A percentile compares a stretch with the other conserved stretches of the same genome.
Evolutionary conservation across 1,140 invertebrate genomes (phyloP).

Genomic region (Anoplolepis gracilipes): DNA sequence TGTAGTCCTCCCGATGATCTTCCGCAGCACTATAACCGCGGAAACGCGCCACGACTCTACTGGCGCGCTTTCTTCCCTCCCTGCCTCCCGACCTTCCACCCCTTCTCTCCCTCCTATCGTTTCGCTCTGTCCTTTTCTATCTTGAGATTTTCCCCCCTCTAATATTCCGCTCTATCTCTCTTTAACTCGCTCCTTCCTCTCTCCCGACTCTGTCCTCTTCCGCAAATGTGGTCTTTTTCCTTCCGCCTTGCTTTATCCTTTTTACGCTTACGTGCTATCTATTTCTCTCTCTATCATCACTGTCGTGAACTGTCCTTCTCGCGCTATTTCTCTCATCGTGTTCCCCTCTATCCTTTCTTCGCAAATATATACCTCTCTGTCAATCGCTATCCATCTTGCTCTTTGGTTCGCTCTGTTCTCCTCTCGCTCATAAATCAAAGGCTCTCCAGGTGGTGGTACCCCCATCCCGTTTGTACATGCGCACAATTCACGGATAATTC

Average conservation of each 20-base stretch:
- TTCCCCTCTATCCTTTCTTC: not conserved
- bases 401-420: not conserved
- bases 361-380: not conserved
- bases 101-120: not conserved
- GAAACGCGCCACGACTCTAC: constrained; percentile 47
- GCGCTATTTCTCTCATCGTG: not conserved
- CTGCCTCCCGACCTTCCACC: not conserved
- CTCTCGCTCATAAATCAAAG: constrained; percentile 25
- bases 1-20: constrained; percentile 69
- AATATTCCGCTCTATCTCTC: not conserved
- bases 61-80: constrained; percentile 40
- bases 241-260: not conserved
- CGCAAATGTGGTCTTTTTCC: not conserved
- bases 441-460: constrained; percentile 14
- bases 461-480: constrained; percentile 34
- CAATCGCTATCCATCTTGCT: not conserved
- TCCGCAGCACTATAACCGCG: constrained; percentile 64
- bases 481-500: not conserved
- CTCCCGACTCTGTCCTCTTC: no score
- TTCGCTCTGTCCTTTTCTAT: not conserved
- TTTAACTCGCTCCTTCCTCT: not conserved
- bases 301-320: not conserved
- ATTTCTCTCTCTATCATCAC: not conserved
- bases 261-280: not conserved
- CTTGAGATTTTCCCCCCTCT: not conserved